A percentile compares a stretch with the other conserved stretches of the same genome.
Evolutionary conservation across 2,888 invertebrate species (phyloP).

Genomic region (Brenthis ino): DNA sequence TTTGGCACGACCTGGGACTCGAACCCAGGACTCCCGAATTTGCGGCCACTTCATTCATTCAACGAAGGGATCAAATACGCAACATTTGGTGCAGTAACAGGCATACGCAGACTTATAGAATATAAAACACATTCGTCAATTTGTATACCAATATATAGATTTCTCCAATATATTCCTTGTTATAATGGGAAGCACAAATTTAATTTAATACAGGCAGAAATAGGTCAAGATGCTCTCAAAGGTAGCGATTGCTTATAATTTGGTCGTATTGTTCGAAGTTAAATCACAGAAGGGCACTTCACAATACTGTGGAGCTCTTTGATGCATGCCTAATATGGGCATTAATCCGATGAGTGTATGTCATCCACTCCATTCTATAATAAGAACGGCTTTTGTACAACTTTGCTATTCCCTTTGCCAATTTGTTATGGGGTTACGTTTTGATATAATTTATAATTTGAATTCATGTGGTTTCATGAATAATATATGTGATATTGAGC

Average conservation of each 20-base stretch:
- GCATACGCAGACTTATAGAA: no score
- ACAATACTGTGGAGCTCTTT: constrained; percentile 67
- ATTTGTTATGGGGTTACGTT: constrained; percentile 44
- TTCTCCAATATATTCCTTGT: not conserved
- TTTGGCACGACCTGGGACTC: no score
- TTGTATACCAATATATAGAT: not conserved
- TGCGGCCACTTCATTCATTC: no score
- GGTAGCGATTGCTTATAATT: constrained; percentile 72
- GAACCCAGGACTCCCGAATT: no score
- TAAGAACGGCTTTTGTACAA: constrained; percentile 58
- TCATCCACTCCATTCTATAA: constrained; percentile 76
- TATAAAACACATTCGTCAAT: not conserved
- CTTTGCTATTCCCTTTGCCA: constrained; percentile 63
- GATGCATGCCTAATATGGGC: constrained; percentile 76
- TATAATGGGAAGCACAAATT: constrained; percentile 21
- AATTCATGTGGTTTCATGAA: constrained; percentile 11
- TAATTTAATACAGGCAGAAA: constrained; percentile 63
- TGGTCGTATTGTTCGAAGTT: constrained; percentile 68
- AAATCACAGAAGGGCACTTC: constrained; percentile 64
- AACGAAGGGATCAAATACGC: no score
- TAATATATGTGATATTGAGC: not conserved
- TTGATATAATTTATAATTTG: constrained; percentile 23
- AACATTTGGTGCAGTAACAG: no score
- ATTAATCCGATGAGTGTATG: constrained; percentile 75
- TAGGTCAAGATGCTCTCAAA: constrained; percentile 74